phyloP scores from a whole-genome alignment of 1,140 invertebrate species.

The Phocides pigmalion region DNA sequence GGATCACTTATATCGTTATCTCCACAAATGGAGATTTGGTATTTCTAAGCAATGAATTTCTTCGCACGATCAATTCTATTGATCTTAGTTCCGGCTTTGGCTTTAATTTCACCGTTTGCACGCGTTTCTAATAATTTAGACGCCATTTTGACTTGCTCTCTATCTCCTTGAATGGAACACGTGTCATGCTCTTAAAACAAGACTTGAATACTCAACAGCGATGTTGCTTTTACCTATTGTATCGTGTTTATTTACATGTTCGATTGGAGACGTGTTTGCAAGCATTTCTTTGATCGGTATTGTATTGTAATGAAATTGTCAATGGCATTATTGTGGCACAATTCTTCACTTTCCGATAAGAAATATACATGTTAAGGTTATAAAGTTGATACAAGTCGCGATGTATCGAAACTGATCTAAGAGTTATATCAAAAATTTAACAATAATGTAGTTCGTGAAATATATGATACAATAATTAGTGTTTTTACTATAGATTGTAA shows the following conservation, averaged over 20 bases:
- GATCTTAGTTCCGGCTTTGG: slow-evolving; percentile 32
- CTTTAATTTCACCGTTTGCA: slow-evolving; percentile 40
- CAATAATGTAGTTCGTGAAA: slow-evolving; percentile 5
- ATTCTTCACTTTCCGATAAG: no score
- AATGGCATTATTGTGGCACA: no score
- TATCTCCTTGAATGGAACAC: slow-evolving; percentile 1
- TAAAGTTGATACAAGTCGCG: no score
- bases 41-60: slow-evolving; percentile 11
- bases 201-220: slow-evolving; percentile 51
- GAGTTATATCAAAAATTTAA: slow-evolving; percentile 8
- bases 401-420: no score
- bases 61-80: slow-evolving; percentile 19
- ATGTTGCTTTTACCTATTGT: slow-evolving; percentile 4
- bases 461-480: background rate
- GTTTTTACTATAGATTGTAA: slow-evolving; percentile 17
- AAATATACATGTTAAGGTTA: no score
- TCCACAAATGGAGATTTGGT: slow-evolving; percentile 68
- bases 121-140: slow-evolving; percentile 25
- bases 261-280: background rate
- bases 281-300: slow-evolving; percentile 2
- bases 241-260: slow-evolving; percentile 11
- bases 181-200: slow-evolving; percentile 23
- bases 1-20: slow-evolving; percentile 65
- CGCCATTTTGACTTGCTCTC: slow-evolving; percentile 20
- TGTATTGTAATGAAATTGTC: no score